Conservation (phyloP, 2,888 invertebrate genomes). For the Eupithecia abbreviata region DNA sequence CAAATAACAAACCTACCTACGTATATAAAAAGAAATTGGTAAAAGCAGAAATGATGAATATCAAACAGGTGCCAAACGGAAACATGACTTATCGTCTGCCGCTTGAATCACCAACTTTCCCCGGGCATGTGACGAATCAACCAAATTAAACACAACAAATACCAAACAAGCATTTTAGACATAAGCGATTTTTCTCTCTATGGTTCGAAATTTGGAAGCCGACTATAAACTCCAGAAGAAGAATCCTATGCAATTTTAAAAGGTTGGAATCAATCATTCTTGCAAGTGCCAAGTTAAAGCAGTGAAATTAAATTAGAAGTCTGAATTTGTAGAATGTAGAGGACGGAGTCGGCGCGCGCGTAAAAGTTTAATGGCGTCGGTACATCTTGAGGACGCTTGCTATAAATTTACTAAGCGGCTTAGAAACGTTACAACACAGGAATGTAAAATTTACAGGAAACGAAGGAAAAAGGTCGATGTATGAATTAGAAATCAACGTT, state of each 20-base stretch:
- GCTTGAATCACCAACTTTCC: conserved; percentile 52
- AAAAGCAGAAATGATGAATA: conserved; percentile 52
- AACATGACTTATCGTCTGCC: conserved; percentile 53
- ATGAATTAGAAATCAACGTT: conserved; percentile 50
- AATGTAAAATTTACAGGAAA: conserved; percentile 50
- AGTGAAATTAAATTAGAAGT: conserved; percentile 55
- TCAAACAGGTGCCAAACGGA: conserved; percentile 38
- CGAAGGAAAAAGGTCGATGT: conserved; percentile 48
- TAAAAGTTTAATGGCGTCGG: conserved; percentile 67
- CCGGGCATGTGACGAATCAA: conserved; percentile 33
- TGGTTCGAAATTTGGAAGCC: conserved; percentile 7
- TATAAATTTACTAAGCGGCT: conserved; percentile 59
- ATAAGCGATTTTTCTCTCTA: background rate
- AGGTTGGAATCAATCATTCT: conserved; percentile 57
- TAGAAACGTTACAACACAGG: conserved; percentile 38
- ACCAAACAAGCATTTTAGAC: conserved; percentile 8
- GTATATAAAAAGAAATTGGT: conserved; percentile 7
- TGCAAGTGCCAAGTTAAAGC: conserved; percentile 55
- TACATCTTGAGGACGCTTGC: conserved; percentile 54
- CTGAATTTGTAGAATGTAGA: conserved; percentile 56
- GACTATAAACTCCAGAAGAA: conserved; percentile 13
- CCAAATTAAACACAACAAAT: conserved; percentile 26
- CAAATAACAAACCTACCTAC: background rate
- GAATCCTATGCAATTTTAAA: conserved; percentile 27
- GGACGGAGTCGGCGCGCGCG: conserved; percentile 50